These are phyloP conservation scores for Micropterix aruncella DNA, from an alignment of 2,888 invertebrate species.

Conservation along the genomic window DNA sequence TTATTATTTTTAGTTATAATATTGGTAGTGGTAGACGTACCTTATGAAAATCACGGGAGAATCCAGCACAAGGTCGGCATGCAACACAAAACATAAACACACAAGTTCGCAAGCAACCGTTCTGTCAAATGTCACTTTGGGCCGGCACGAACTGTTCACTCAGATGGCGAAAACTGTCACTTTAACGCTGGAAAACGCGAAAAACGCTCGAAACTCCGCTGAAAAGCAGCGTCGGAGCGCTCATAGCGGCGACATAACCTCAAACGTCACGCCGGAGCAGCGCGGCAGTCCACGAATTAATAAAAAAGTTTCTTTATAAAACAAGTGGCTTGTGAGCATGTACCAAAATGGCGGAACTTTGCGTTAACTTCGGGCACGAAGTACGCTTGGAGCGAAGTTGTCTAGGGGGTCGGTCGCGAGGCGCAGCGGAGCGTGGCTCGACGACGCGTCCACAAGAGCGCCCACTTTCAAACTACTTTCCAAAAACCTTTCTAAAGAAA, in stretches of 20 bases:
- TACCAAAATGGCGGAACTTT: slow-evolving; percentile 46
- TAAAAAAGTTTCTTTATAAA: slow-evolving; percentile 45
- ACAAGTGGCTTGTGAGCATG: slow-evolving; percentile 46
- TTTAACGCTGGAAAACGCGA: slow-evolving; percentile 2
- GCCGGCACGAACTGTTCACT: slow-evolving; percentile 20
- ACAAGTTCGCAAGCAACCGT: slow-evolving; percentile 26
- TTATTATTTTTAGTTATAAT: background rate
- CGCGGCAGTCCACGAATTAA: slow-evolving; percentile 43
- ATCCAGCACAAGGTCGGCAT: slow-evolving; percentile 6
- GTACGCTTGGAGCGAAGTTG: slow-evolving; percentile 42
- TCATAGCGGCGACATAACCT: slow-evolving; percentile 24
- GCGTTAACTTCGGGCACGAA: slow-evolving; percentile 43
- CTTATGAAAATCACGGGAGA: background rate
- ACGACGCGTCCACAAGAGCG: background rate
- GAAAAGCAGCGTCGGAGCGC: slow-evolving; percentile 3
- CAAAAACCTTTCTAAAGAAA: too few species aligned
- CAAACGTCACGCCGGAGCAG: slow-evolving; percentile 42
- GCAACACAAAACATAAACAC: slow-evolving; percentile 35
- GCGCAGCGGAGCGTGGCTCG: slow-evolving; percentile 17
- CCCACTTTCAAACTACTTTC: background rate
- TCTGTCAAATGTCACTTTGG: slow-evolving; percentile 16
- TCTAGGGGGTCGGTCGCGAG: slow-evolving; percentile 31
- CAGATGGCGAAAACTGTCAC: slow-evolving; percentile 1
- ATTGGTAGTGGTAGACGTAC: background rate
- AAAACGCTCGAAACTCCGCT: background rate